Base-by-base conservation (phyloP, 2,113 vertebrate genomes). In the Muntiacus muntjak region DNA sequence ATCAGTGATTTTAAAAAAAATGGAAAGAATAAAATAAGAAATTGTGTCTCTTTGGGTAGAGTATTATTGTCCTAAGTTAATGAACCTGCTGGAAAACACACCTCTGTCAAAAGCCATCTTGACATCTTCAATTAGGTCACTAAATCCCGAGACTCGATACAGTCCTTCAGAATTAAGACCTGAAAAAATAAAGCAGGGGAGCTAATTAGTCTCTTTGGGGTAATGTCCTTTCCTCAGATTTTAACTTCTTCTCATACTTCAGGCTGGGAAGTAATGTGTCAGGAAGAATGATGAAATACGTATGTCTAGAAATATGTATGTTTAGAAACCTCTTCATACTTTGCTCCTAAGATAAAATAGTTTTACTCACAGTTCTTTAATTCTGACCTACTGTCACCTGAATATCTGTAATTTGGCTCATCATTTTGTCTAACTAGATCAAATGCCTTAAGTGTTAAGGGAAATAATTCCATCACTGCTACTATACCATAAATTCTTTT, bases 61-160 rank as follows among this genome's bases (percentile, higher is more conserved):
- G 50, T 60, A 30, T 28, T 9, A 47, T 0, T 33, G 26, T 25
- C 50, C 40, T 15, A 52, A 85, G 64, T 52, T 58, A 76, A 52
- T 1, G 17, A 78, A 89, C 2, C 43, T 26, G 57, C 50, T 92
- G n/a, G 95, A 98, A 89, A 93, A 90, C 97, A 97, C 98, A 99
- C 99, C 99, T 99, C 99, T 99, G 98, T 99, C 99, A 97, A 99
- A 99, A 36, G 99, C 99, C 99, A 99, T 99, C 99, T 99, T 99
- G 98, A 99, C 99, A 84, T 99, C 99, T 99, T 99, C 99, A 14
- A 99, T 99, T 95, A 99, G 99, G 97, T 99, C 99, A 83, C 99
- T 99, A 98, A 99, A 99, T 98, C 99, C 99, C 93, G 99, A 99
- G 95, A 99, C 99, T 98, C 99, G 99, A 99, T 99, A 99, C 1